A percentile compares a stretch with the other conserved stretches of the same genome.
Evolutionary conservation across 1,140 invertebrate species (phyloP).

Genomic region (Wiebesia pumilae): DNA sequence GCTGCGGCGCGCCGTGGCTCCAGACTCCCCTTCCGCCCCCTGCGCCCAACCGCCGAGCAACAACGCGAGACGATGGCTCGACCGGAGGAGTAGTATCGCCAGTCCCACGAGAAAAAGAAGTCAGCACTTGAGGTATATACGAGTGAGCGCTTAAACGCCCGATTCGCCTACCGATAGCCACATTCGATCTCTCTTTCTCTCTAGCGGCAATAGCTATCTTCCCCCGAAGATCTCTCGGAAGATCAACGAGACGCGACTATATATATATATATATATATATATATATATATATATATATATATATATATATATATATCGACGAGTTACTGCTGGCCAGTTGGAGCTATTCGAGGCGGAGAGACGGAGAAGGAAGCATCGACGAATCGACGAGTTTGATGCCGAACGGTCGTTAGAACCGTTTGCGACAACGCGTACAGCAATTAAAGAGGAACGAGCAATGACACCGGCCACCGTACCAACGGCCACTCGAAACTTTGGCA

Average conservation of each 20-base stretch:
- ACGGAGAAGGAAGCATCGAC: neutral
- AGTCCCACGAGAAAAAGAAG: neutral
- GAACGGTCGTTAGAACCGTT: slow-evolving; percentile 6
- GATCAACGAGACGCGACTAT: neutral
- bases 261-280: too few relatives aligned
- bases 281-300: too few relatives aligned
- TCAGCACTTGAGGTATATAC: slow-evolving; percentile 25
- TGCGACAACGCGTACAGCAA: slow-evolving; percentile 23
- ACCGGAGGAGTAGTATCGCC: neutral
- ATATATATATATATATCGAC: too few relatives aligned
- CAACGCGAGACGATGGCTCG: neutral
- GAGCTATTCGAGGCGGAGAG: too few relatives aligned
- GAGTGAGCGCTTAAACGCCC: slow-evolving; percentile 14
- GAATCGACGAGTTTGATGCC: slow-evolving; percentile 1
- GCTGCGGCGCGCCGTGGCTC: neutral
- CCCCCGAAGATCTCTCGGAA: neutral
- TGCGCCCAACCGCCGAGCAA: too few relatives aligned
- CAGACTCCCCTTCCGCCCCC: neutral
- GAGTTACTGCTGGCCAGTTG: slow-evolving; percentile 13
- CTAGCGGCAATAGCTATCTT: slow-evolving; percentile 9
- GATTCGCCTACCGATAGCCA: slow-evolving; percentile 22
- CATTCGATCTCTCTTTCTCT: slow-evolving; percentile 15
- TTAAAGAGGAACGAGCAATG: neutral
- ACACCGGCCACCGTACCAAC: neutral
- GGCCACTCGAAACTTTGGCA: slow-evolving; percentile 7